Evolutionary conservation across 2,888 invertebrate species (phyloP), one percentile per base, ranked within the genome.

Genomic region (Abrostola triplasia): DNA sequence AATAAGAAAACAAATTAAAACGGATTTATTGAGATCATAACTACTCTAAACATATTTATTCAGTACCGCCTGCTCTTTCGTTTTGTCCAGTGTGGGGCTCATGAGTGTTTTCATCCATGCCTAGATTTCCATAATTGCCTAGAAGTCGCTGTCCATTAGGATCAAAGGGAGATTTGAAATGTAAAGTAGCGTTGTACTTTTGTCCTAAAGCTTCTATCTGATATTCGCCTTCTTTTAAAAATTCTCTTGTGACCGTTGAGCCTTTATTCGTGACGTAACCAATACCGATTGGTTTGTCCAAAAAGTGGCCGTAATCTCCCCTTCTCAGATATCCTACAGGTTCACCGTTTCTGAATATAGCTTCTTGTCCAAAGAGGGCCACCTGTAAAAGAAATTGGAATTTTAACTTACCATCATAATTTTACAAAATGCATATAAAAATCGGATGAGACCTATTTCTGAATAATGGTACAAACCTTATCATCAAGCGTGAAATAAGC

Each of bases 311-410:
- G 84, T 96, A 98, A 75, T 98, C 98, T 0, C 97, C 98, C 84
- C 98, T 95, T 68, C 98, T 94, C 7, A 98, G 88, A 79, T 97
- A 97, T 10, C 98, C 98, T 6, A 98, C 97, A 0, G 97, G 95
- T 77, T 95, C 92, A 5, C 96, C 97, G 84, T 98, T 96, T 82
- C 97, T 95, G 92, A 96, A 98, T 82, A 98, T 96, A 0, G 97
- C 96, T 94, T 99, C 98, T 79, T 97, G 94, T 0, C 98, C 98
- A 95, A 97, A 97, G 48, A 99, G 84, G n/a, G 98, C 96, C 11
- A 97, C 92, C 90, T 96, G 89, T 24, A 81, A 82, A 36, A 57
- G 64, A 42, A 57, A 36, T 41, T 13, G 6, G 24, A 44, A 13
- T 24, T 24, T 1, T 24, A 4, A 24, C 24, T 4, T 24, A 24